phyloP scores from a whole-genome alignment of 2,888 invertebrate genomes.

The Thereva unica region DNA sequence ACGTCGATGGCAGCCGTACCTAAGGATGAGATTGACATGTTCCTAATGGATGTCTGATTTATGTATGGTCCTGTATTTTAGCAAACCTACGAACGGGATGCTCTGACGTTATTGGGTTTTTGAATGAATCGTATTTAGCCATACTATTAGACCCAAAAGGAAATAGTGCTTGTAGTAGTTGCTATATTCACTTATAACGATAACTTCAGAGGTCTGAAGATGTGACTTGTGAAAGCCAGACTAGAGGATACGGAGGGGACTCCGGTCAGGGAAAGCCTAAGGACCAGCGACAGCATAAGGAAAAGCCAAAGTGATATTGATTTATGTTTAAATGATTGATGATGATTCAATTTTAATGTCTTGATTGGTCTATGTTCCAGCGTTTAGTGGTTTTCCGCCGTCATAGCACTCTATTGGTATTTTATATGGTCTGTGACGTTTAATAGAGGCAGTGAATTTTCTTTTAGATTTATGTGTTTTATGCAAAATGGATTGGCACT shows the following conservation, averaged over 20 bases:
- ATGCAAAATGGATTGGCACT: too few species aligned
- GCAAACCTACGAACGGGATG: neutral
- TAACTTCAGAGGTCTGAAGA: too few species aligned
- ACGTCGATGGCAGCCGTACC: neutral
- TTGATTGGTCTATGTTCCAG: constrained; percentile 23
- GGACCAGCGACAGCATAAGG: too few species aligned
- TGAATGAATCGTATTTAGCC: neutral
- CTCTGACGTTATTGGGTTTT: constrained; percentile 1
- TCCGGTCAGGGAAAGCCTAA: too few species aligned
- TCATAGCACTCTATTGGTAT: constrained; percentile 7
- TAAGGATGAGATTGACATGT: constrained; percentile 38
- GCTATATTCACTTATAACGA: too few species aligned
- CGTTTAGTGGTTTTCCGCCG: constrained; percentile 26
- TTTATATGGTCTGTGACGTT: too few species aligned
- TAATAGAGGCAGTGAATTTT: too few species aligned
- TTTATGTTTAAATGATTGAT: constrained; percentile 41
- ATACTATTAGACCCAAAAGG: too few species aligned
- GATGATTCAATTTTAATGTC: constrained; percentile 35
- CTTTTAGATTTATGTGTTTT: too few species aligned
- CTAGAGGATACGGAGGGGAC: too few species aligned
- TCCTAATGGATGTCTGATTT: constrained; percentile 41
- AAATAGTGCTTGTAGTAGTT: too few species aligned
- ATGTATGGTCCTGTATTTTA: constrained; percentile 30
- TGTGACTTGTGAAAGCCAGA: too few species aligned
- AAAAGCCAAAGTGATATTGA: constrained; percentile 29